Evolutionary conservation across 35 echinoderm and acorn worm species (phyloP), one percentile per base, ranked within the genome.

Genomic region (Ptychodera flava): DNA sequence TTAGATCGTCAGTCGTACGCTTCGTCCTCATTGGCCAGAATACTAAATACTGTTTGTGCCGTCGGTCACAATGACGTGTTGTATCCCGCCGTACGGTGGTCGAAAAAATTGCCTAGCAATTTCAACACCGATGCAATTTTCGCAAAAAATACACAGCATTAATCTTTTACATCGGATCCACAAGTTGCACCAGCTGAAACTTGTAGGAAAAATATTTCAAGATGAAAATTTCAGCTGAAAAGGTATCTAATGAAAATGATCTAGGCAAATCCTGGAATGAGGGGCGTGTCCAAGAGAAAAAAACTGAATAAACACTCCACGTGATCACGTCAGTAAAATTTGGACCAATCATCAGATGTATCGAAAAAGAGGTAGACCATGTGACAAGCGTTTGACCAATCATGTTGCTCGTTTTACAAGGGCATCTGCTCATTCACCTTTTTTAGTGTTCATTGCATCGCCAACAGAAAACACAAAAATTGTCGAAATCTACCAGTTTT

Each of bases 351-450:
- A 91, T n/a, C 35, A 30, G 1, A 79, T 33, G 30, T 38, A 31
- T 34, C 80, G 29, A 81, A 81, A 28, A 86, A 22, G 85, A 91
- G 85, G 85, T 81, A 86, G 85, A 79, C 86, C 89, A 86, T 52
- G 36, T 91, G 89, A 36, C 31, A 81, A 35, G 79, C 35, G 31
- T 34, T 32, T 82, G 31, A 37, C 89, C 84, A 91, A 91, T 91
- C 79, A 86, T 31, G 1, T 81, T 30, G 14, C 37, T 31, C 80
- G 1, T 81, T 86, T 80, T 32, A 27, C 78, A 30, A 36, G 37
- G 53, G 89, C 78, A 33, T 90, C 85, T 76, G 78, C 89, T 91
- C 89, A 91, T 91, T 91, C 89, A 91, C 89, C 84, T 91, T 91
- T 91, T 86, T 86, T 88, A 88, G 86, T 79, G 78, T 64, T 22